Evolutionary conservation across 2,888 invertebrate genomes (phyloP), one percentile per base, ranked within the genome.

Genomic region (Vannuccia rotundouncinata): DNA sequence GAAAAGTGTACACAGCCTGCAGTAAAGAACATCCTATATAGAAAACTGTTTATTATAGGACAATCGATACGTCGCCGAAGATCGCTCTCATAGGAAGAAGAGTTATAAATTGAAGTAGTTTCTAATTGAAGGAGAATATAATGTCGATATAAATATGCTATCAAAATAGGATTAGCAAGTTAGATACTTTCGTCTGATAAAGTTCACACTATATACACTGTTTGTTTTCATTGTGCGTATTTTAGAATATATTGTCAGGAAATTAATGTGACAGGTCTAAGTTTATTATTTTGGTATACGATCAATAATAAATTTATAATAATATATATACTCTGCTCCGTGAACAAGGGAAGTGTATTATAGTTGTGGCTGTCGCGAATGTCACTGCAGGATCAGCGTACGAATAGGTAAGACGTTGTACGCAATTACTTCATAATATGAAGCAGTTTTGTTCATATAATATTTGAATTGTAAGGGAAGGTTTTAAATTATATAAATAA

Each of bases 331-430:
- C n/a, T n/a, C n/a, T n/a, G n/a, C n/a, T n/a, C n/a, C n/a, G n/a
- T n/a, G n/a, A n/a, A n/a, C n/a, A n/a, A n/a, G n/a, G n/a, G n/a
- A n/a, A n/a, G n/a, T n/a, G n/a, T n/a, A 45, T 45, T 45, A 45
- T 45, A 45, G 17, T 45, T n/a, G n/a, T n/a, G n/a, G n/a, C n/a
- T 66, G 5, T 66, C 25, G 66, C 66, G 66, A 66, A 66, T 66
- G 66, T 22, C 66, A 66, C 25, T 66, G 66, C 66, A 66, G 22
- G 66, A 66, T 66, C 66, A 66, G 22, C 66, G 66, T 27, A 66
- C 66, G 2, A 66, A 22, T 66, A 66, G 66, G 66, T 66, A 66
- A 66, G n/a, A n/a, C n/a, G n/a, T n/a, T n/a, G n/a, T n/a, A n/a
- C n/a, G n/a, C n/a, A n/a, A n/a, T n/a, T n/a, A n/a, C n/a, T n/a